Evolutionary conservation across 1,140 invertebrate species (phyloP).

Genomic region (Medauroidea extradentata): DNA sequence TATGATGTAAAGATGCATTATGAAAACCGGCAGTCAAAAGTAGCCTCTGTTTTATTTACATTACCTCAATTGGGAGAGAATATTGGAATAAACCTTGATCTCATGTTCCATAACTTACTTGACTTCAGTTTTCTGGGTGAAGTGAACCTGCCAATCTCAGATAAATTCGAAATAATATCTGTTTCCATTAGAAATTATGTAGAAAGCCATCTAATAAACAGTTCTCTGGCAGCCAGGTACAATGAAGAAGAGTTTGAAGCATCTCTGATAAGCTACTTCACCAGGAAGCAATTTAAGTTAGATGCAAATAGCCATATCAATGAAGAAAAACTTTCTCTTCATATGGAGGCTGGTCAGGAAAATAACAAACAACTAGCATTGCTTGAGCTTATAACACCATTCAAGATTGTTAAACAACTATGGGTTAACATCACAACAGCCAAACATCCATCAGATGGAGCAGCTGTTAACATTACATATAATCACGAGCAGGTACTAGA

Average conservation of each 20-base stretch:
- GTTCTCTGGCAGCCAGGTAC: neutral
- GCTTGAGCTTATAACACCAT: neutral
- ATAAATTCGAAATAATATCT: too few relatives aligned
- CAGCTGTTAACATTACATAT: too few relatives aligned
- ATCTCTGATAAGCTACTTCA: neutral
- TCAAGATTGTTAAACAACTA: neutral
- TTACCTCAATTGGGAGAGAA: neutral
- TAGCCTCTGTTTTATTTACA: neutral
- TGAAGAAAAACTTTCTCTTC: neutral
- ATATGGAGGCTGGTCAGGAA: neutral
- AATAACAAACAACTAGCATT: neutral
- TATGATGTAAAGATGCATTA: neutral
- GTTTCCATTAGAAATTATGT: too few relatives aligned
- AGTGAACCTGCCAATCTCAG: conserved; percentile 1
- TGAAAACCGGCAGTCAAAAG: neutral
- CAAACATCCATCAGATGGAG: too few relatives aligned
- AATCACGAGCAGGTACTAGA: too few relatives aligned
- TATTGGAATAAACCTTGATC: neutral
- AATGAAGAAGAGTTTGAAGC: conserved; percentile 6
- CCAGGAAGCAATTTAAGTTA: neutral
- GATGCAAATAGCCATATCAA: neutral
- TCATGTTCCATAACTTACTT: neutral
- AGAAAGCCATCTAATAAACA: too few relatives aligned
- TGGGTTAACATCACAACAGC: neutral
- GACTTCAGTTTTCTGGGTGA: conserved; percentile 4